Base-by-base conservation (phyloP, 2,113 vertebrate genomes). In the Gymnogyps californianus region DNA sequence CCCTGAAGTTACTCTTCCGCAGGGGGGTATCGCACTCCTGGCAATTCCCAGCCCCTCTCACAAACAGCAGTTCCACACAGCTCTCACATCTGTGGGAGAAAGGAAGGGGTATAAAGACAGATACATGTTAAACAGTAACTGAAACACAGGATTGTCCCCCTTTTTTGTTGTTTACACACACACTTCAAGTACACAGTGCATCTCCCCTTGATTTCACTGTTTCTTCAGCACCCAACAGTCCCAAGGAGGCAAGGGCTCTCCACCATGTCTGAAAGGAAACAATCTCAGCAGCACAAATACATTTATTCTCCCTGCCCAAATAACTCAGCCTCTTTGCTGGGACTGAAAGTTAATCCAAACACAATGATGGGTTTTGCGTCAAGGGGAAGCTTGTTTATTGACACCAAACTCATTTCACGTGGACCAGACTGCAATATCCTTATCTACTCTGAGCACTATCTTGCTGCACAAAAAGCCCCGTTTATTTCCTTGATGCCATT, bases 41-140 rank as follows among this genome's bases (percentile, higher is more conserved):
- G 70, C 99, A 99, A 90, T 99, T 99, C 69, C 99, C 99, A 16
- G 99, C 99, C 81, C 99, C 99, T n/a, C 99, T 98, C 80, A 99
- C 99, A 93, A 99, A 99, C 47, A 99, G 98, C 98, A 99, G 99
- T 74, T 99, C 99, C 95, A 99, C 99, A 11, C 99, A 99, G 92
- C 99, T 99, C 98, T 99, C 99, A 5, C 99, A 99, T 89, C 99
- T 99, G 70, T 7, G 31, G 70, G 46, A 75, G 10, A 84, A 36
- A 88, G 19, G 36, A 65, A 59, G 17, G 26, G 36, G 44, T 22
- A 42, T 13, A 65, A 80, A 83, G n/a, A 55, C 76, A 94, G 13
- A 19, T 6, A 28, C 11, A 36, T 2, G 13, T 83, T 69, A 62
- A 66, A 72, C 21, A n/a, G 20, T 5, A 71, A 8, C 29, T 29